phyloP scores from a whole-genome alignment of 2,113 vertebrate species.

The Periophthalmus modestus region DNA sequence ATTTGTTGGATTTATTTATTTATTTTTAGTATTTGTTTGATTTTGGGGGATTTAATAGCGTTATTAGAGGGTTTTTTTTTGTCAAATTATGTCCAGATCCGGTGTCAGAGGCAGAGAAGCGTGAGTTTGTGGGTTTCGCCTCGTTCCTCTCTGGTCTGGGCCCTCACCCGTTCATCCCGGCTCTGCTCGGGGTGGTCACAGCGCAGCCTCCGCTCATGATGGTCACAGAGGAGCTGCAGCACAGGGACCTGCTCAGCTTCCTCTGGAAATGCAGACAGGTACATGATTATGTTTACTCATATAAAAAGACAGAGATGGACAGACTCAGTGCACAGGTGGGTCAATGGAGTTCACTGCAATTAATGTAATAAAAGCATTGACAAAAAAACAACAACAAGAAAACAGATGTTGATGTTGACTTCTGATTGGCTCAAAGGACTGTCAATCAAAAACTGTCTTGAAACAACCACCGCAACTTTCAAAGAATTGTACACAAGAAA shows the following conservation, averaged over 20 bases:
- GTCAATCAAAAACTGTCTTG: background rate
- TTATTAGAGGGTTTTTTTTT: no score
- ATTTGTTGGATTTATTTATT: no score
- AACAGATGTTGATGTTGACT: no score
- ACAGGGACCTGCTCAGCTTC: conserved; percentile 76
- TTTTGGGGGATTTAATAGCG: no score
- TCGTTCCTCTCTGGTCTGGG: conserved; percentile 73
- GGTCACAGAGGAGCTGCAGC: conserved; percentile 71
- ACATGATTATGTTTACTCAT: conserved; percentile 2
- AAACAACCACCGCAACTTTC: background rate
- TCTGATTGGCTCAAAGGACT: background rate
- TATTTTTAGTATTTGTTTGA: no score
- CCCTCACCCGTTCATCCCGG: conserved; percentile 70
- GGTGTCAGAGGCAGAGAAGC: conserved; percentile 50
- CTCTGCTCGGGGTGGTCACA: conserved; percentile 61
- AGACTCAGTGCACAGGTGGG: no score
- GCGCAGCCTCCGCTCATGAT: conserved; percentile 48
- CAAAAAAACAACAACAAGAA: no score
- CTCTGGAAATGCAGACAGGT: conserved; percentile 79
- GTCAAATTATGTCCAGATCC: conserved; percentile 50
- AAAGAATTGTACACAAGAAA: background rate
- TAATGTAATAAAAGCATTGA: no score
- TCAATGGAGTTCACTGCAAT: no score
- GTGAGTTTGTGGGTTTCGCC: conserved; percentile 71
- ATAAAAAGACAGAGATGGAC: no score